phyloP scores from a whole-genome alignment of 1,140 invertebrate species.

The Bombyx mori region DNA sequence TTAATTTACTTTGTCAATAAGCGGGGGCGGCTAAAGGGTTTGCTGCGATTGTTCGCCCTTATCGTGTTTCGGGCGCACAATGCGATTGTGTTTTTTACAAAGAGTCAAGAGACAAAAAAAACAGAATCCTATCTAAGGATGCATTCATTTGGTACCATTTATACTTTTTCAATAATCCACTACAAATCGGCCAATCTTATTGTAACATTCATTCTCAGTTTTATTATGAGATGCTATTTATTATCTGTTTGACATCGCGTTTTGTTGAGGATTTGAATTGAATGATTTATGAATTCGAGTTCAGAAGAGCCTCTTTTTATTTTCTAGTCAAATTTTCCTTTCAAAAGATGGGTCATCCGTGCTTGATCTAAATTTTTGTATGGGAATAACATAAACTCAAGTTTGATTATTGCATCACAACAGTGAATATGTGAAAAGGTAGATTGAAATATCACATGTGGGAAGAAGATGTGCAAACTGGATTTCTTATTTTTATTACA shows the following conservation, averaged over 20 bases:
- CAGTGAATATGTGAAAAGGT: too few species aligned
- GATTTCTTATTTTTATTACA: too few species aligned
- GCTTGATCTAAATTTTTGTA: too few species aligned
- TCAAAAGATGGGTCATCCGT: too few species aligned
- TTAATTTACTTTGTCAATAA: conserved; percentile 29
- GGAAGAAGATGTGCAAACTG: too few species aligned
- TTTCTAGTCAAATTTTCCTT: too few species aligned
- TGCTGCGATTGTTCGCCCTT: conserved; percentile 38
- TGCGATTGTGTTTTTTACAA: conserved; percentile 38
- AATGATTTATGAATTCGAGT: conserved; percentile 44
- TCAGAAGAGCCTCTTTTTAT: background rate
- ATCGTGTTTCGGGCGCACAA: conserved; percentile 31
- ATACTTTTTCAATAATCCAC: conserved; percentile 41
- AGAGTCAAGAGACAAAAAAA: conserved; percentile 37
- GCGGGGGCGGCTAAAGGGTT: conserved; percentile 29
- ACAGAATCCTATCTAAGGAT: conserved; percentile 26
- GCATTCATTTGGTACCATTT: conserved; percentile 43
- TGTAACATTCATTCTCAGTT: conserved; percentile 32
- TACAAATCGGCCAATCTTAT: conserved; percentile 61
- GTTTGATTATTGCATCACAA: too few species aligned
- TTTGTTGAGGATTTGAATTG: conserved; percentile 33
- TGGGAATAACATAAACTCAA: too few species aligned
- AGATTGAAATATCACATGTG: too few species aligned
- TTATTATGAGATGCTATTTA: conserved; percentile 32
- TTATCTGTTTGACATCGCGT: conserved; percentile 50